A percentile compares a stretch with the other conserved stretches of the same genome.
Evolutionary conservation across 2,113 vertebrate genomes (phyloP).

Genomic region (Elephas maximus): DNA sequence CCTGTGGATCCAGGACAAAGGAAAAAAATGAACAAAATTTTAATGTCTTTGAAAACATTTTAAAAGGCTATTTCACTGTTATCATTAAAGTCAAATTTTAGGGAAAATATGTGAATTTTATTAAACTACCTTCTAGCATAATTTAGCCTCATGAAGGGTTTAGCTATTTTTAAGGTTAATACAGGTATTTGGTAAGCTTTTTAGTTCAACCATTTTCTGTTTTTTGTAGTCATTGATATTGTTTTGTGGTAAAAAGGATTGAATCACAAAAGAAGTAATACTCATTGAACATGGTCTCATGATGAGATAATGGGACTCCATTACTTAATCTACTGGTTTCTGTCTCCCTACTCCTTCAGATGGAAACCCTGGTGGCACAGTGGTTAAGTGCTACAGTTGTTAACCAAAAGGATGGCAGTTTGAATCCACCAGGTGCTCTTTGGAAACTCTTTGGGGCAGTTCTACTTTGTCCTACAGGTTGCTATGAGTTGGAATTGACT

Average conservation of each 20-base stretch:
- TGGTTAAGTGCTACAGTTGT: too few relatives aligned
- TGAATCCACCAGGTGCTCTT: too few relatives aligned
- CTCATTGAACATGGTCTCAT: not conserved
- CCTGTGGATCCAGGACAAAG: too few relatives aligned
- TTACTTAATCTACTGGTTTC: not conserved
- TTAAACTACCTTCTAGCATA: not conserved
- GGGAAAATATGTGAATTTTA: not conserved
- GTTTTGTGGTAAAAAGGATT: not conserved
- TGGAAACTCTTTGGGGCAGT: too few relatives aligned
- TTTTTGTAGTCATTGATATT: not conserved
- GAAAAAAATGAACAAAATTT: not conserved
- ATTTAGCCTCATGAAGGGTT: constrained; percentile 19
- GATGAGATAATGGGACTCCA: not conserved
- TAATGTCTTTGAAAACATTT: constrained; percentile 55
- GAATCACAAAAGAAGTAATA: constrained; percentile 29
- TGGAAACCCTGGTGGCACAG: too few relatives aligned
- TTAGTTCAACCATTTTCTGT: constrained; percentile 46
- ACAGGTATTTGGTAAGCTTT: constrained; percentile 12
- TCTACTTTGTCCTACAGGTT: too few relatives aligned
- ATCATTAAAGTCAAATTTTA: constrained; percentile 1
- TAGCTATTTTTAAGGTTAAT: constrained; percentile 41
- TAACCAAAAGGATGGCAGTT: too few relatives aligned
- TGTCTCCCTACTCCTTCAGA: not conserved
- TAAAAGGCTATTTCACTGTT: constrained; percentile 18
- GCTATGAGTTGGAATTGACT: too few relatives aligned